A percentile compares a stretch with the other conserved stretches of the same genome.
phyloP scores from a whole-genome alignment of 2,113 vertebrate genomes.

The Corythoichthys haematopterus region DNA sequence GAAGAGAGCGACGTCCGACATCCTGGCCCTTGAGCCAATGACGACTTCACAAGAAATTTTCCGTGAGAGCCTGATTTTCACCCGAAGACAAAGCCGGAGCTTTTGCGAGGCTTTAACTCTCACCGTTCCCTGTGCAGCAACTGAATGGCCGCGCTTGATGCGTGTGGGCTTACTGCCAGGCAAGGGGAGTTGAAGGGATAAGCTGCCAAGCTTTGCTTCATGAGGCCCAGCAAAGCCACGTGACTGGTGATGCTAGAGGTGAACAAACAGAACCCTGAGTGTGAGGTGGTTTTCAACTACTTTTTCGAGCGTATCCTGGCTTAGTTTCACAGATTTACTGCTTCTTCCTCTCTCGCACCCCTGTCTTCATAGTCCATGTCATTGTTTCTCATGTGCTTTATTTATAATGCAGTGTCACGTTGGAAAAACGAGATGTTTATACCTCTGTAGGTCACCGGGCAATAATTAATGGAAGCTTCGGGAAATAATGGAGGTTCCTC shows the following conservation, averaged over 20 bases:
- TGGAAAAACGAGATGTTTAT: constrained; percentile 49
- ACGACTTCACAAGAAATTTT: constrained; percentile 3
- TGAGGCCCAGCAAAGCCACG: constrained; percentile 18
- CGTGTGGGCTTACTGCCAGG: constrained; percentile 14
- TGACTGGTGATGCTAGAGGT: constrained; percentile 9
- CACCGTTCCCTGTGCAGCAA: constrained; percentile 8
- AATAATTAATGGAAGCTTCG: constrained; percentile 50
- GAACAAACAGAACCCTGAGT: constrained; percentile 29
- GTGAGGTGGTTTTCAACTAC: constrained; percentile 59
- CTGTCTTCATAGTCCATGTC: constrained; percentile 10
- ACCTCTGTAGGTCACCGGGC: constrained; percentile 44
- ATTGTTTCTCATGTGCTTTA: constrained; percentile 37
- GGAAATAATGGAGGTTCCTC: constrained; percentile 58
- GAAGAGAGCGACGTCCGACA: constrained; percentile 23
- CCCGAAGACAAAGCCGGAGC: constrained; percentile 6
- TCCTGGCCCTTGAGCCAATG: constrained; percentile 8
- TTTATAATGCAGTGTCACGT: constrained; percentile 48
- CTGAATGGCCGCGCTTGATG: constrained; percentile 21
- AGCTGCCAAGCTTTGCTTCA: constrained; percentile 11
- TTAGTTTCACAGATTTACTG: constrained; percentile 4
- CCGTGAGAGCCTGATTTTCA: constrained; percentile 23
- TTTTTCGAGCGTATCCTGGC: constrained; percentile 17
- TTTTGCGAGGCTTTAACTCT: constrained; percentile 13
- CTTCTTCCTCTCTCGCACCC: constrained; percentile 4
- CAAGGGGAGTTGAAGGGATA: neutral